These are phyloP conservation scores for Gallinago undulata DNA, from an alignment of 2,113 vertebrate species.

Conservation along the genomic window DNA sequence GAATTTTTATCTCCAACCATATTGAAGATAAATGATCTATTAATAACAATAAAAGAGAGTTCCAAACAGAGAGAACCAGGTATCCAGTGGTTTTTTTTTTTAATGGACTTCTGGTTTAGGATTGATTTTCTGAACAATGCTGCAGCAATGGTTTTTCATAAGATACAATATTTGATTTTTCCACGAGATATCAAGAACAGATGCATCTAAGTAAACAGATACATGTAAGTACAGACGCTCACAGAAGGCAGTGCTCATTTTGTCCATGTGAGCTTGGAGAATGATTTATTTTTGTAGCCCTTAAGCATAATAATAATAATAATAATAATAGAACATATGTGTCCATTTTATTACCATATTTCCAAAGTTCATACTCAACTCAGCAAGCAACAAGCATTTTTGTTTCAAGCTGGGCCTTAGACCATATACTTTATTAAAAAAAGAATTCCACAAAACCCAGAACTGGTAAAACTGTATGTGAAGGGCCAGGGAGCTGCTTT, in stretches of 20 bases:
- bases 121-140: conserved; percentile 41
- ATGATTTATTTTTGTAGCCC: conserved; percentile 64
- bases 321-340: conserved; percentile 63
- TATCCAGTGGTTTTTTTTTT: neutral
- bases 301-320: conserved; percentile 55
- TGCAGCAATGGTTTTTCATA: conserved; percentile 35
- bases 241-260: conserved; percentile 49
- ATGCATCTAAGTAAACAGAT: conserved; percentile 63
- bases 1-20: conserved; percentile 52
- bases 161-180: conserved; percentile 55
- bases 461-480: neutral
- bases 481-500: neutral
- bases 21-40: conserved; percentile 62
- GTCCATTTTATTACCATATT: conserved; percentile 63
- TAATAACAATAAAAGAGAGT: conserved; percentile 57
- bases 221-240: conserved; percentile 33
- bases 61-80: neutral
- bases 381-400: neutral
- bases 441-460: conserved; percentile 26
- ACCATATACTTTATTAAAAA: conserved; percentile 51
- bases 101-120: conserved; percentile 20
- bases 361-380: conserved; percentile 52
- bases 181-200: conserved; percentile 58
- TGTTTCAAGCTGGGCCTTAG: conserved; percentile 50
- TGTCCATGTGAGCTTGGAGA: neutral